Evolutionary conservation across 30 jellyfish, hydroid and myxozoan genomes (phyloP), one percentile per base, ranked within the genome.

Genomic region (Aurelia aurita): DNA sequence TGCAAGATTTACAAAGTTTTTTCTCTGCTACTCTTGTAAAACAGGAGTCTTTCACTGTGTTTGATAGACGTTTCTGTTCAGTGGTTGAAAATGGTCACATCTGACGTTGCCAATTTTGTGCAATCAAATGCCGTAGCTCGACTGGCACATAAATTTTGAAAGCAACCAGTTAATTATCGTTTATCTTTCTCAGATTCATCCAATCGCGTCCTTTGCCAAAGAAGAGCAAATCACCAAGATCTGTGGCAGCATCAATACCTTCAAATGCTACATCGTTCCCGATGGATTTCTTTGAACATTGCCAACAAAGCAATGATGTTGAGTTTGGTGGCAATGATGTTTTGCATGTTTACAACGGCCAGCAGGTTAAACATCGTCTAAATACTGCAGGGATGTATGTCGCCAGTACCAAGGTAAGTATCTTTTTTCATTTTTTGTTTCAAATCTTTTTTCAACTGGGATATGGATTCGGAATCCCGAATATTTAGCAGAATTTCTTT

Each of bases 301-400:
- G 98, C 83, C 96, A 93, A 43, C 87, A 66, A 28, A 82, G 88
- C 3, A 84, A 82, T 47, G 97, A 93, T 67, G 81, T 93, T 21
- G 98, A 93, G 70, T 93, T 93, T 79, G 97, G 98, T 34, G 98
- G 98, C 1, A 69, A 69, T 6, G 96, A 93, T 60, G 54, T 93
- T 25, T 71, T 93, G 61, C 98, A 93, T 84, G 91, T 93, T 25
- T 93, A 93, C 79, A 87, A 93, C 90, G 66, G 79, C 54, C 89
- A 72, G 21, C 98, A 93, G 85, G 97, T 88, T 46, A 93, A 93
- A 75, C 86, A 74, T 67, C 93, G 98, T 27, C 75, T 93, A 39
- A 82, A 93, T 49, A 63, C 98, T 3, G 91, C 96, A 3, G 98
- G 97, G 58, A 93, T 93, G 98, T 93, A 93, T 78, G 79, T 93